Evolutionary conservation across 2,797 vertebrate genomes (phyloP), one percentile per base, ranked within the genome.

Genomic region (Otolemur crassicaudatus): DNA sequence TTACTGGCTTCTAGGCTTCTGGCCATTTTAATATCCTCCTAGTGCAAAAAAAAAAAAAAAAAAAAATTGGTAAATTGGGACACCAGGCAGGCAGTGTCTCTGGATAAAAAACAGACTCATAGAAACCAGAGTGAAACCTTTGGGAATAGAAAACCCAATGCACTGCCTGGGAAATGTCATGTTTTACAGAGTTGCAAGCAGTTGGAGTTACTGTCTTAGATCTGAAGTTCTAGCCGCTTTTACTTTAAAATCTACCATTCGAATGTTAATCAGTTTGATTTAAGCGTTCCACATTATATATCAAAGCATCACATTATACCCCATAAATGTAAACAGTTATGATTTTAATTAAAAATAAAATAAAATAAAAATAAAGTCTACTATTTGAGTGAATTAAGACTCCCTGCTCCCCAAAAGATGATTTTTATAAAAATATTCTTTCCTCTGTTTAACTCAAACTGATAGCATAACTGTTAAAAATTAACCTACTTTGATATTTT

Each of bases 401-500:
- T 69, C 40, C 19, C 49, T 27, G 37, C 23, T 25, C 37, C 40
- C 10, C 58, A 82, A 90, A 76, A 95, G 34, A 91, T 31, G 16
- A 89, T 81, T 91, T 83, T 88, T 61, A 73, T 31, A 84, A 81
- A 85, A 94, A 69, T n/a, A 22, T 23, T 23, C 34, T 79, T 80
- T 80, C 20, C 61, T 37, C 69, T 86, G 56, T 86, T 80, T 69
- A 85, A 76, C 70, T 56, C 53, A 23, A 80, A 83, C 37, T 73
- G 60, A 76, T 79, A 82, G 80, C 34, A 43, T 17, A 70, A 75
- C 53, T 34, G 46, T 88, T 87, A 84, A 93, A 95, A 92, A 88
- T 56, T 77, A 88, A 95, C 63, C 31, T 65, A 85, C 40, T 92
- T 73, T 83, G 70, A 76, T 90, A 85, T 79, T 95, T 90, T 61